phyloP scores from a whole-genome alignment of 2,113 vertebrate species.

The Anthoscopus minutus region DNA sequence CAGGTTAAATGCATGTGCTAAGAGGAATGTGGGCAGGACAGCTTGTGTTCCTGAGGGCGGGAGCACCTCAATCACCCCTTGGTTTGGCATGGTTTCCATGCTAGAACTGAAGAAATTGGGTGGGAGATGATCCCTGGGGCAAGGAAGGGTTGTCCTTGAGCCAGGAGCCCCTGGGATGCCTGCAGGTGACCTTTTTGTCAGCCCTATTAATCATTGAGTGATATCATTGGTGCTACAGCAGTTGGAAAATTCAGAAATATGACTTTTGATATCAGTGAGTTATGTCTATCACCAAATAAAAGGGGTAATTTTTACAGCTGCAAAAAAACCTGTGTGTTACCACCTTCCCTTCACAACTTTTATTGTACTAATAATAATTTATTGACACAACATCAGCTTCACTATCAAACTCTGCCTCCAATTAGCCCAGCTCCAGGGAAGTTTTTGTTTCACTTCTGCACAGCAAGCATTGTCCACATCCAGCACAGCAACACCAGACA shows the following conservation, averaged over 20 bases:
- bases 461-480: accelerated
- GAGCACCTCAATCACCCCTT: background rate
- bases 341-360: background rate
- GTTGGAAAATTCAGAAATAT: background rate
- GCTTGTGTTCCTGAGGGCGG: background rate
- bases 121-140: background rate
- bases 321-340: background rate
- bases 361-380: background rate
- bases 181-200: background rate
- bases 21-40: background rate
- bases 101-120: background rate
- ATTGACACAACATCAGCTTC: accelerated
- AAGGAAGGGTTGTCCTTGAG: background rate
- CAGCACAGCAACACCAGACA: background rate
- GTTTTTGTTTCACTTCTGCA: background rate
- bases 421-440: background rate
- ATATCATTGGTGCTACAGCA: background rate
- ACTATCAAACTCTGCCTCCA: background rate
- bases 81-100: background rate
- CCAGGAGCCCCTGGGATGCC: background rate
- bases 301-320: background rate
- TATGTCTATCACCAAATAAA: background rate
- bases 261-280: background rate
- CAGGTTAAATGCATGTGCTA: background rate
- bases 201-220: background rate